These are phyloP conservation scores for Lymantria monacha DNA, from an alignment of 2,888 invertebrate genomes.

Conservation along the genomic window DNA sequence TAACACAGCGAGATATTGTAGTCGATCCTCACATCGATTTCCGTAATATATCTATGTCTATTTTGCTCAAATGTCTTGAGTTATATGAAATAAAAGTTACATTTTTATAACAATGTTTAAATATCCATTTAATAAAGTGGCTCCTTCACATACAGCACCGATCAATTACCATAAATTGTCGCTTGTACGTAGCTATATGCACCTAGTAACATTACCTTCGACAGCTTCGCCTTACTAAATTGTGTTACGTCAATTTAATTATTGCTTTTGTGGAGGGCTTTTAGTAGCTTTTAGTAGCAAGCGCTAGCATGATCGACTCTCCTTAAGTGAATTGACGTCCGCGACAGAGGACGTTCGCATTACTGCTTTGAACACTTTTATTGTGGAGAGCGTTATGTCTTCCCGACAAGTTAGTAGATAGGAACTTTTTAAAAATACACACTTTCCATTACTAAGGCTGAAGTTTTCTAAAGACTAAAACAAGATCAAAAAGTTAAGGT, in stretches of 20 bases:
- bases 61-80: too few relatives aligned
- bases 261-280: constrained; percentile 83
- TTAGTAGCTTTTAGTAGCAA: constrained; percentile 82
- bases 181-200: neutral
- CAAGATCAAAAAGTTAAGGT: too few relatives aligned
- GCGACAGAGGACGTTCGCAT: constrained; percentile 51
- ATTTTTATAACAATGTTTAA: too few relatives aligned
- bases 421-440: neutral
- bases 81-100: too few relatives aligned
- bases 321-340: constrained; percentile 78
- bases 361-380: constrained; percentile 44
- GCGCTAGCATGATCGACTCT: constrained; percentile 76
- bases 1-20: too few relatives aligned
- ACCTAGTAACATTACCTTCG: constrained; percentile 45
- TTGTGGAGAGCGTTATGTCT: constrained; percentile 8
- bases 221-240: constrained; percentile 75
- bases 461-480: too few relatives aligned
- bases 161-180: neutral
- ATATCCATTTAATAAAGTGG: too few relatives aligned
- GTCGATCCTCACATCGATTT: too few relatives aligned
- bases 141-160: too few relatives aligned
- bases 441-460: too few relatives aligned
- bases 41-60: too few relatives aligned
- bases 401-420: constrained; percentile 3
- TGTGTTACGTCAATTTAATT: constrained; percentile 81